Evolutionary conservation across 2,888 invertebrate genomes (phyloP).

Genomic region (Lamellibrachia satsuma): DNA sequence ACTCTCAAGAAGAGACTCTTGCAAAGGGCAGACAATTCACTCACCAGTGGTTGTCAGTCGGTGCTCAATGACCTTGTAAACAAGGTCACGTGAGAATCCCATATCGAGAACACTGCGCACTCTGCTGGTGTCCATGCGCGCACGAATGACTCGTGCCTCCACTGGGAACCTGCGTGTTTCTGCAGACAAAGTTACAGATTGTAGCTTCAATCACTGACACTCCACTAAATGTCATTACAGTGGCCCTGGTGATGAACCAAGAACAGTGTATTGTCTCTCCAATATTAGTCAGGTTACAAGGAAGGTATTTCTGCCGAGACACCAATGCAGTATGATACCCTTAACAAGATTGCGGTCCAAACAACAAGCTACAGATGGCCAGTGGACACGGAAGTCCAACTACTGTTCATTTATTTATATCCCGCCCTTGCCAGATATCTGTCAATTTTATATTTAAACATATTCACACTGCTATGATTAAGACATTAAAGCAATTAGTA

Average conservation of each 20-base stretch:
- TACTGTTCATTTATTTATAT: too few relatives aligned
- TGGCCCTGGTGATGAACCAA: not conserved
- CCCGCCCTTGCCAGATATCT: too few relatives aligned
- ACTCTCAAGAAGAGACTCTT: not conserved
- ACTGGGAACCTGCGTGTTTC: not conserved
- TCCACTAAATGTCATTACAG: not conserved
- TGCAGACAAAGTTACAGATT: not conserved
- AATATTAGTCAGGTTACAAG: too few relatives aligned
- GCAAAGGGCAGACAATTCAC: not conserved
- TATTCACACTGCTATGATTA: too few relatives aligned
- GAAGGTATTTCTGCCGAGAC: too few relatives aligned
- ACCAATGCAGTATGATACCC: too few relatives aligned
- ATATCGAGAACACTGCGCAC: not conserved
- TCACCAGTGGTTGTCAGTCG: not conserved
- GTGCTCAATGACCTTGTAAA: not conserved
- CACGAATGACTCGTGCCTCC: not conserved
- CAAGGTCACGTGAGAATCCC: not conserved
- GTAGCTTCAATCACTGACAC: not conserved
- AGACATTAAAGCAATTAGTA: too few relatives aligned
- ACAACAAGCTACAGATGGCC: too few relatives aligned
- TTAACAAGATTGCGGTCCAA: too few relatives aligned
- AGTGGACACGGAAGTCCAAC: too few relatives aligned
- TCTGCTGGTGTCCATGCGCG: conserved; percentile 6
- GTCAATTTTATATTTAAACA: too few relatives aligned
- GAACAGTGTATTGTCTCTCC: too few relatives aligned